Evolutionary conservation across 2,888 invertebrate genomes (phyloP).

Genomic region (Ellobium chinense): DNA sequence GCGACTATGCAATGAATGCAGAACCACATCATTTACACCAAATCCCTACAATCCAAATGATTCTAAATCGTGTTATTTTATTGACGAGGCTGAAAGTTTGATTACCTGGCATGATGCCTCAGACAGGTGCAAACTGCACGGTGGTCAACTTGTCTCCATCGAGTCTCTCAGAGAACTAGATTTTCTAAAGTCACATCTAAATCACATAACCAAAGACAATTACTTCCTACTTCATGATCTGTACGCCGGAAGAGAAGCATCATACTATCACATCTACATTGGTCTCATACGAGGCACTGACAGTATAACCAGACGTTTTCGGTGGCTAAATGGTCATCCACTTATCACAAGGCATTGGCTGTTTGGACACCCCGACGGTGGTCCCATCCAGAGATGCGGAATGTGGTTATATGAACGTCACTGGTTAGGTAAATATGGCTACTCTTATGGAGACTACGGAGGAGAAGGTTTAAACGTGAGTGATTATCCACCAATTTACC

Average conservation of each 20-base stretch:
- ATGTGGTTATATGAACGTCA: constrained; percentile 3
- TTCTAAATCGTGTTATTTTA: background rate
- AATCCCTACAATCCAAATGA: background rate
- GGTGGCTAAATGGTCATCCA: constrained; percentile 13
- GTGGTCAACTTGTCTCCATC: background rate
- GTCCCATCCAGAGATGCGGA: background rate
- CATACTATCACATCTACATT: constrained; percentile 4
- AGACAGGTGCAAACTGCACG: background rate
- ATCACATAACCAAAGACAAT: too few species aligned
- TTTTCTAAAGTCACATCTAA: background rate
- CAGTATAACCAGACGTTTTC: background rate
- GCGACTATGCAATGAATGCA: constrained; percentile 10
- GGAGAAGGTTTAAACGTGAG: background rate
- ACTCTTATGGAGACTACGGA: background rate
- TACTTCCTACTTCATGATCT: too few species aligned
- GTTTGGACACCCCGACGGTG: background rate
- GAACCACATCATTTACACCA: background rate
- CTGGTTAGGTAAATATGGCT: background rate
- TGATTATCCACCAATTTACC: too few species aligned
- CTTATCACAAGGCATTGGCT: constrained; percentile 11
- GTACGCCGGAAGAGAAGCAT: background rate
- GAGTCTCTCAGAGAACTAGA: background rate
- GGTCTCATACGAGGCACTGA: background rate
- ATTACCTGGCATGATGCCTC: background rate
- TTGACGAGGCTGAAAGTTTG: background rate